A percentile compares a stretch with the other conserved stretches of the same genome.
Evolutionary conservation across 2,888 invertebrate genomes (phyloP).

Genomic region (Lasioglossum oenotherae): DNA sequence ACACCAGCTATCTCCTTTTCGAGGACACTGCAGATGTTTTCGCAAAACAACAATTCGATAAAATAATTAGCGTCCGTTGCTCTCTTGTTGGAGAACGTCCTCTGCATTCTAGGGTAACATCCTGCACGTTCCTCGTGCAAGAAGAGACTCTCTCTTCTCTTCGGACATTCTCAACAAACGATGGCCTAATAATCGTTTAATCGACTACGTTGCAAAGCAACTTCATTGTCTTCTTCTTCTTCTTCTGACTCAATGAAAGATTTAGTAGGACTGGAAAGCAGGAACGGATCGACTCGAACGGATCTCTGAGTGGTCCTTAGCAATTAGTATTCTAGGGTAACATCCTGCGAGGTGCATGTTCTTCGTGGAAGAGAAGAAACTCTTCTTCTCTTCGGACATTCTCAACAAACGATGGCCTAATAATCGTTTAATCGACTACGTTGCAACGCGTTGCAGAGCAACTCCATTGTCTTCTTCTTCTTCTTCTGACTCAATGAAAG

Average conservation of each 20-base stretch:
- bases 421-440: not conserved
- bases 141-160: not conserved
- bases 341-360: not conserved
- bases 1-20: not conserved
- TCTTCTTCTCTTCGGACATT: not conserved
- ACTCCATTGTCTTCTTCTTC: not conserved
- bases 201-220: not conserved
- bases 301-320: not conserved
- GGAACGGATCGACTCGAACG: not conserved
- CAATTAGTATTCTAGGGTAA: not conserved
- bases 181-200: not conserved
- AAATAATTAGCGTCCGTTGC: not conserved
- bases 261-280: too few relatives aligned
- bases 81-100: not conserved
- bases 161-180: not conserved
- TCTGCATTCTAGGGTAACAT: not conserved
- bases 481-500: too few relatives aligned
- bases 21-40: not conserved
- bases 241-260: too few relatives aligned
- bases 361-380: not conserved
- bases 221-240: not conserved
- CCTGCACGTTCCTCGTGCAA: not conserved
- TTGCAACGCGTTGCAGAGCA: not conserved
- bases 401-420: not conserved
- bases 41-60: not conserved